Evolutionary conservation across 2,888 invertebrate species (phyloP).

Genomic region (Liopterus haemorrhoidalis): DNA sequence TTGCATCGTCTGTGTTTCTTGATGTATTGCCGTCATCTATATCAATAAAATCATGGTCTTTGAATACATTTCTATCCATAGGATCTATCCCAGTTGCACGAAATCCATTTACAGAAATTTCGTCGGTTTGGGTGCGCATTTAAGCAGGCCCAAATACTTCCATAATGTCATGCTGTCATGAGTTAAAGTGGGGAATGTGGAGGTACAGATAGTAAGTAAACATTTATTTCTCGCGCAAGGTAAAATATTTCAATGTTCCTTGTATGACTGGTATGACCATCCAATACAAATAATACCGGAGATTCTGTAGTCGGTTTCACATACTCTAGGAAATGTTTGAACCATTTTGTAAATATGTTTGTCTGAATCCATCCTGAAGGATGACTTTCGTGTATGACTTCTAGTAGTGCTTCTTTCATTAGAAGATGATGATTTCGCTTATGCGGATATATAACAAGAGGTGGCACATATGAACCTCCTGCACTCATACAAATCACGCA

Average conservation of each 20-base stretch:
- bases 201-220: slow-evolving; percentile 34
- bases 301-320: slow-evolving; percentile 14
- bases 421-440: too few species aligned
- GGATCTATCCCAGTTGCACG: slow-evolving; percentile 30
- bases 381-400: too few species aligned
- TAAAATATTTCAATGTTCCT: slow-evolving; percentile 35
- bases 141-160: slow-evolving; percentile 33
- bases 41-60: slow-evolving; percentile 16
- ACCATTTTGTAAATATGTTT: slow-evolving; percentile 21
- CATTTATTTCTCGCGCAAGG: slow-evolving; percentile 33
- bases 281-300: slow-evolving; percentile 29
- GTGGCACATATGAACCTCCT: too few species aligned
- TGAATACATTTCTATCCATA: slow-evolving; percentile 30
- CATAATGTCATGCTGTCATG: slow-evolving; percentile 25
- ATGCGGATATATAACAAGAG: too few species aligned
- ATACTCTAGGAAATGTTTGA: slow-evolving; percentile 20
- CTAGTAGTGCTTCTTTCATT: too few species aligned
- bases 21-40: too few species aligned
- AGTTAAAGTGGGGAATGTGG: slow-evolving; percentile 34
- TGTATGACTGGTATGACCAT: slow-evolving; percentile 34
- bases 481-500: too few species aligned
- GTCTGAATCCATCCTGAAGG: slow-evolving; percentile 20
- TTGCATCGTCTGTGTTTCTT: too few species aligned
- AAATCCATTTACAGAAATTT: slow-evolving; percentile 17
- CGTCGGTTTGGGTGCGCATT: slow-evolving; percentile 30